phyloP scores from a whole-genome alignment of 2,113 vertebrate species.

The Actenoides hombroni region DNA sequence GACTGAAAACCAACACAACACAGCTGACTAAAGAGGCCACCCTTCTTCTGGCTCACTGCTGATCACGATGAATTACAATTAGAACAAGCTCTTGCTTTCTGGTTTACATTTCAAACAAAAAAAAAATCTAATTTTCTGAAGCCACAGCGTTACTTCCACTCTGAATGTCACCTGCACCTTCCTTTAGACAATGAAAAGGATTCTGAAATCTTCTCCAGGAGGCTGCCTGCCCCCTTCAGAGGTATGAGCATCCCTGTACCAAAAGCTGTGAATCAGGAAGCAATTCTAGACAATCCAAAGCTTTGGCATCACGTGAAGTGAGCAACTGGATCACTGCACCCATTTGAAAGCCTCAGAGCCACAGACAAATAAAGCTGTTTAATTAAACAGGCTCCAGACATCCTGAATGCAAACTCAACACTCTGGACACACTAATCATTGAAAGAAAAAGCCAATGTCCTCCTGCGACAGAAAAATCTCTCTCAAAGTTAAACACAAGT shows the following conservation, averaged over 20 bases:
- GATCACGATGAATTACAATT: not conserved
- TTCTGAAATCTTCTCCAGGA: not conserved
- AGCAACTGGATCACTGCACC: not conserved
- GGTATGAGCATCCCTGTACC: not conserved
- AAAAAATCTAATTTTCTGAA: not conserved
- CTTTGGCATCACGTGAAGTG: not conserved
- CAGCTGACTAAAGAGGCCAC: not conserved
- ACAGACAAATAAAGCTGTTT: not conserved
- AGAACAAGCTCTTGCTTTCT: not conserved
- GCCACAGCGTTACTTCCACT: not conserved
- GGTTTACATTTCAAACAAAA: not conserved
- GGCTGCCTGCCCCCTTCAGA: no score
- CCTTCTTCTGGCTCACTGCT: not conserved
- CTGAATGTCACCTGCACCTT: not conserved
- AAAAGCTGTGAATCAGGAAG: not conserved
- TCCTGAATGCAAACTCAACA: not conserved
- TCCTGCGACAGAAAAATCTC: not conserved
- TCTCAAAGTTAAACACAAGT: not conserved
- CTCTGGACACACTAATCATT: not conserved
- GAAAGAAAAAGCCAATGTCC: not conserved
- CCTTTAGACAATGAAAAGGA: not conserved
- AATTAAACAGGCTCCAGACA: not conserved
- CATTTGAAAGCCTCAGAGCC: not conserved
- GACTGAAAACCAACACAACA: not conserved
- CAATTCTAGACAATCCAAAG: not conserved